Percentiles rank a stretch among this genome's conserved stretches.
These are phyloP conservation scores for Actinostola sp. DNA, from an alignment of 92 coral and sea anemone species.

Conservation along the genomic window DNA sequence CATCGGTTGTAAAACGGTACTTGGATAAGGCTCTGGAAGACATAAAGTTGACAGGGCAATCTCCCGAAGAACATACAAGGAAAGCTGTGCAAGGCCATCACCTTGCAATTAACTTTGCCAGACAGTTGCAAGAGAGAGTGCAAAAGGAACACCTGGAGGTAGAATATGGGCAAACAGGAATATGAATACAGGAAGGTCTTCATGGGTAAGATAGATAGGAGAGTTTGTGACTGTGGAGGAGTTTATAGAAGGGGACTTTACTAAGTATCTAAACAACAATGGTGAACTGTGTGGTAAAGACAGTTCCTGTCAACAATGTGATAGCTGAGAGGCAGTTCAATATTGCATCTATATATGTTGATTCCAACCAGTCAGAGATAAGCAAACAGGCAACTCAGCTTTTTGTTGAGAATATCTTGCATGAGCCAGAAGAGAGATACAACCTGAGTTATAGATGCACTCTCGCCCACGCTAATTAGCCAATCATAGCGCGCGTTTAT, in stretches of 20 bases:
- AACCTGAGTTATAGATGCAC: too few species aligned
- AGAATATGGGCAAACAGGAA: slow-evolving; percentile 52
- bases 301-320: too few species aligned
- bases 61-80: slow-evolving; percentile 62
- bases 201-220: slow-evolving; percentile 57
- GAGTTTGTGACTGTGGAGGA: slow-evolving; percentile 68
- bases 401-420: too few species aligned
- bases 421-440: too few species aligned
- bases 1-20: slow-evolving; percentile 55
- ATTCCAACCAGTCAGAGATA: too few species aligned
- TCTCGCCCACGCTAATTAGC: too few species aligned
- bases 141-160: slow-evolving; percentile 40
- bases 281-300: slow-evolving; percentile 41
- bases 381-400: too few species aligned
- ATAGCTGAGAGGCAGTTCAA: too few species aligned
- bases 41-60: slow-evolving; percentile 41
- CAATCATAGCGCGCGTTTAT: too few species aligned
- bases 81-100: slow-evolving; percentile 57
- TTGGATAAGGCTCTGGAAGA: slow-evolving; percentile 42
- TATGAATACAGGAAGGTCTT: slow-evolving; percentile 63
- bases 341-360: too few species aligned
- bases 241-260: slow-evolving; percentile 55
- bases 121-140: slow-evolving; percentile 46
- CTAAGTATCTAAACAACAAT: slow-evolving; percentile 52
- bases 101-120: slow-evolving; percentile 52